phyloP scores from a whole-genome alignment of 2,113 vertebrate genomes.

The Takifugu flavidus region DNA sequence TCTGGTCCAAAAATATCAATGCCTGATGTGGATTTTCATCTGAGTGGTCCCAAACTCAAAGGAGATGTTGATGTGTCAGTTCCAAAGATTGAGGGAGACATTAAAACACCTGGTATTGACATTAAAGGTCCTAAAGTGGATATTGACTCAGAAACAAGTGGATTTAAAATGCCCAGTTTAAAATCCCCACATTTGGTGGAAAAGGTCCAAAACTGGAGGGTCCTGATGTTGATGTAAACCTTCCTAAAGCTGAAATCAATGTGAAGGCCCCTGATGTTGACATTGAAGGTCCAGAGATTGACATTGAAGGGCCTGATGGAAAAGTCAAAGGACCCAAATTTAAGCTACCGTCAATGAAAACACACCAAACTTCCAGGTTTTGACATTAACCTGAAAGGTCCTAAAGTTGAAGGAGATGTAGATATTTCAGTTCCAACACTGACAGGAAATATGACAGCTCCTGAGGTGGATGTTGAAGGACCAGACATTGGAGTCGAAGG shows the following conservation, averaged over 20 bases:
- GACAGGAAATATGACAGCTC: slow-evolving; percentile 9
- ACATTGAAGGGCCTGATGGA: slow-evolving; percentile 26
- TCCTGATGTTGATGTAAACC: not conserved
- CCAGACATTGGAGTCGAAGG: not conserved
- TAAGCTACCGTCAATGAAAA: not conserved
- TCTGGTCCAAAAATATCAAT: too few species aligned
- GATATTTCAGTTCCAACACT: slow-evolving; percentile 25
- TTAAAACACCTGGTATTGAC: too few species aligned
- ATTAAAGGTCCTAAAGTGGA: too few species aligned
- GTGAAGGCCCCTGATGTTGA: not conserved
- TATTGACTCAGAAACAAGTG: slow-evolving; percentile 3
- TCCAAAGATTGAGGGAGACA: too few species aligned
- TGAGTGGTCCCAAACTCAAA: too few species aligned
- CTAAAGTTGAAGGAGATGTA: slow-evolving; percentile 17
- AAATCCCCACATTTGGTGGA: slow-evolving; percentile 39
- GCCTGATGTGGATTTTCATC: too few species aligned
- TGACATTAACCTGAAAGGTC: slow-evolving; percentile 7
- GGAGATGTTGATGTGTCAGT: too few species aligned
- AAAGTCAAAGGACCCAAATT: slow-evolving; percentile 4
- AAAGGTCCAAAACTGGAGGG: slow-evolving; percentile 10
- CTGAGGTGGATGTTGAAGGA: slow-evolving; percentile 4
- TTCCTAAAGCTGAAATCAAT: slow-evolving; percentile 3
- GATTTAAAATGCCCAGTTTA: slow-evolving; percentile 39
- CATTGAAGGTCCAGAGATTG: not conserved
- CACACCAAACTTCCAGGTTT: too few species aligned